phyloP scores from a whole-genome alignment of 2,113 vertebrate species.

The Patagioenas fasciata region DNA sequence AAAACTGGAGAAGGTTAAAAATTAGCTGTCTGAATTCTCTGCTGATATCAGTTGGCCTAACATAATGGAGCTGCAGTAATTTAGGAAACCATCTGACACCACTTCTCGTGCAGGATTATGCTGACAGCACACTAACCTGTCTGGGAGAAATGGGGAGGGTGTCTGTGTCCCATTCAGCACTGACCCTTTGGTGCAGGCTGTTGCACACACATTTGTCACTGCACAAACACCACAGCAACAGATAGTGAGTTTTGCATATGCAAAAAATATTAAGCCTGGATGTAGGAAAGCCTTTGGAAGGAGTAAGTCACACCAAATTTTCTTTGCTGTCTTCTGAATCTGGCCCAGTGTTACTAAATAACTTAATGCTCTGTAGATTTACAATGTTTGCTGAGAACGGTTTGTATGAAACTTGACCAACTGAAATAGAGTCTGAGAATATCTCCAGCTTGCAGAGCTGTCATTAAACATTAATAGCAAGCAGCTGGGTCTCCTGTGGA shows the following conservation, averaged over 20 bases:
- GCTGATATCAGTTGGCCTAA: slow-evolving; percentile 24
- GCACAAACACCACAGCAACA: neutral
- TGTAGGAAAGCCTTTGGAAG: neutral
- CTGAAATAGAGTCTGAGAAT: slow-evolving; percentile 19
- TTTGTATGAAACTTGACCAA: neutral
- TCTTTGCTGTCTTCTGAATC: neutral
- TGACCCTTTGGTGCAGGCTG: neutral
- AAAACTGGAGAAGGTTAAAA: slow-evolving; percentile 46
- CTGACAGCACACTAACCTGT: neutral
- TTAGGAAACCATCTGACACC: slow-evolving; percentile 27
- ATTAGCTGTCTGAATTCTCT: slow-evolving; percentile 44
- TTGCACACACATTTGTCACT: neutral
- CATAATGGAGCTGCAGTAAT: slow-evolving; percentile 1
- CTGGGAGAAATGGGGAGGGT: neutral
- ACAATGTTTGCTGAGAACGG: neutral
- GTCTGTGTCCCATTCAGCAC: fast-evolving
- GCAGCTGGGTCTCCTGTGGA: neutral
- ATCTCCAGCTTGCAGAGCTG: slow-evolving; percentile 14
- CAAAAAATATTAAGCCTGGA: neutral
- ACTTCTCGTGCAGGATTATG: neutral
- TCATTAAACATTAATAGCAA: slow-evolving; percentile 49
- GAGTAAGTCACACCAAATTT: neutral
- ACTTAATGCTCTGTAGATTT: neutral
- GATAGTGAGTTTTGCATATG: neutral
- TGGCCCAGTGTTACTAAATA: neutral